These are phyloP conservation scores for Bambusicola thoracicus DNA, from an alignment of 2,113 vertebrate genomes.

Conservation along the genomic window DNA sequence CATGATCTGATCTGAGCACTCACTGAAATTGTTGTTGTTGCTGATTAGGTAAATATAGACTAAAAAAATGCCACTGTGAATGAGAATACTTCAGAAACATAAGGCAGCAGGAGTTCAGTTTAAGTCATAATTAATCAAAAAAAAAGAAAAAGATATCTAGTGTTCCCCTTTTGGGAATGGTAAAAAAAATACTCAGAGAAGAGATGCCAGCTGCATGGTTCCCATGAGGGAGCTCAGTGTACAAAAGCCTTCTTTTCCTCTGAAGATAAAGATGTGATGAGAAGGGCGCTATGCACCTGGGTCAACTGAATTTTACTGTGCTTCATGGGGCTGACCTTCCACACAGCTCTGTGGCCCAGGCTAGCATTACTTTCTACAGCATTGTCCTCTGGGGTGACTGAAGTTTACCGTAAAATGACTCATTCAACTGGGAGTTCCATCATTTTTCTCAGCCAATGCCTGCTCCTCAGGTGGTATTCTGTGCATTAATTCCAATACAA, in stretches of 20 bases:
- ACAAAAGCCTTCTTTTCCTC: background rate
- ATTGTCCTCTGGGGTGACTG: background rate
- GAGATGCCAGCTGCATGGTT: background rate
- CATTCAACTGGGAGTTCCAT: background rate
- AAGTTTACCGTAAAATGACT: background rate
- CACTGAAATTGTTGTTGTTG: constrained; percentile 4
- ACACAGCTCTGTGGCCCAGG: background rate
- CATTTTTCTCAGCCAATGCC: background rate
- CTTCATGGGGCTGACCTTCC: background rate
- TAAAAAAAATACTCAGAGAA: background rate
- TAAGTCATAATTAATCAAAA: background rate
- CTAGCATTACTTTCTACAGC: background rate
- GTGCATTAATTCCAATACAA: background rate
- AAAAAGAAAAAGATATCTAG: background rate
- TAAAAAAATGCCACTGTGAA: background rate
- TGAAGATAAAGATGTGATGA: background rate
- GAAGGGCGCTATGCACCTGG: background rate
- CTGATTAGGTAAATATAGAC: background rate
- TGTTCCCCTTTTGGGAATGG: background rate
- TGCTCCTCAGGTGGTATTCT: background rate
- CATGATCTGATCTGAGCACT: constrained; percentile 5
- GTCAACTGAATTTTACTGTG: background rate
- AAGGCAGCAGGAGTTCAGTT: background rate
- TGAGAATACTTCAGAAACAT: background rate
- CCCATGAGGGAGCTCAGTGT: background rate